Conservation (phyloP, 2,888 invertebrate genomes). For the Chymomyza procnemis region DNA sequence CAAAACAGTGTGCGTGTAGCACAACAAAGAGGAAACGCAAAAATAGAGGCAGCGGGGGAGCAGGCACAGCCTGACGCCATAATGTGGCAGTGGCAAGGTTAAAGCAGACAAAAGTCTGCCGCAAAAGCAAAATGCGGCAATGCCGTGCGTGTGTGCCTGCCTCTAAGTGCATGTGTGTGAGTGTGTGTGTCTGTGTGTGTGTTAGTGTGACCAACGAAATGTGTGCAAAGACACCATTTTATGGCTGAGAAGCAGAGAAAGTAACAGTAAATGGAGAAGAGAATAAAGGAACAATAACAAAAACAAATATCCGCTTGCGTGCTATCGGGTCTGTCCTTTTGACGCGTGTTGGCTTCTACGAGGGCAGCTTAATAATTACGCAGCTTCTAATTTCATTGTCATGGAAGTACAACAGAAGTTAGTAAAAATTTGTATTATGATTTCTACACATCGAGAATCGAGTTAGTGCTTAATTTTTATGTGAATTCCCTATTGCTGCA, state of each 20-base stretch:
- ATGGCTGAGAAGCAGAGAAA: constrained; percentile 43
- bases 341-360: too few relatives aligned
- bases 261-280: constrained; percentile 43
- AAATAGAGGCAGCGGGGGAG: neutral
- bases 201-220: constrained; percentile 42
- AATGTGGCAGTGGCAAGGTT: constrained; percentile 39
- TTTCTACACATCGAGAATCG: too few relatives aligned
- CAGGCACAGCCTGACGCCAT: constrained; percentile 22
- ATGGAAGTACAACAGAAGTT: too few relatives aligned
- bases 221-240: constrained; percentile 62
- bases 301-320: constrained; percentile 52
- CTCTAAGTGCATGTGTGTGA: neutral
- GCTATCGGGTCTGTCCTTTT: neutral
- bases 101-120: constrained; percentile 38
- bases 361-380: too few relatives aligned
- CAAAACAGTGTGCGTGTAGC: constrained; percentile 19
- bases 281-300: constrained; percentile 66
- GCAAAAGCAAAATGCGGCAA: constrained; percentile 47
- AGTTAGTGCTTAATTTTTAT: too few relatives aligned
- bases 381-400: neutral
- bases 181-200: neutral
- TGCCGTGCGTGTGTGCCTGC: neutral
- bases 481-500: too few relatives aligned
- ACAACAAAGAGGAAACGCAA: neutral
- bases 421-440: too few relatives aligned